Evolutionary conservation across 1,140 invertebrate species (phyloP).

Genomic region (Melipona quadrifasciata): DNA sequence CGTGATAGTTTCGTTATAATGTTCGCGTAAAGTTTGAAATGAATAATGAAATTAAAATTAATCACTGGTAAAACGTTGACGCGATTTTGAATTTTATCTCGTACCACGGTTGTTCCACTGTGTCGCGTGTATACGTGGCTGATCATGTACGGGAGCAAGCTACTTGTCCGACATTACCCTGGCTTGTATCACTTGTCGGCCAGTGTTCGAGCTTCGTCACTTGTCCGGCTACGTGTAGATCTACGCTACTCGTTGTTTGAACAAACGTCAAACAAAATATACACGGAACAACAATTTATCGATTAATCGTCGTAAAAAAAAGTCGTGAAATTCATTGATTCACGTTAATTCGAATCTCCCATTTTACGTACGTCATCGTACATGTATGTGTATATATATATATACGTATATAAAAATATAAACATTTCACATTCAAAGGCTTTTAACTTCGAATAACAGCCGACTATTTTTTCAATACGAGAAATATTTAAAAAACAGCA

Average conservation of each 20-base stretch:
- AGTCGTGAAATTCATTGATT: not conserved
- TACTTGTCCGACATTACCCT: constrained; percentile 18
- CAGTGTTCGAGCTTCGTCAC: constrained; percentile 1
- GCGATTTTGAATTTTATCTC: not conserved
- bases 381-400: not conserved
- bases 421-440: no score
- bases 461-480: not conserved
- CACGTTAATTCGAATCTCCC: not conserved
- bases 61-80: not conserved
- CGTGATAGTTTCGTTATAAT: no score
- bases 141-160: constrained; percentile 2
- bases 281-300: not conserved
- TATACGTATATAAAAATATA: no score
- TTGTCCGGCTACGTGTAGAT: not conserved
- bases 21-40: not conserved
- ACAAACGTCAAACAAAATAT: not conserved
- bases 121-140: not conserved
- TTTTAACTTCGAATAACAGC: no score
- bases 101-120: not conserved
- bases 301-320: not conserved
- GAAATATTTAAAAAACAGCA: not conserved
- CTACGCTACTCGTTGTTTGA: not conserved
- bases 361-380: not conserved
- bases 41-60: no score
- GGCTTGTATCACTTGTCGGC: constrained; percentile 28